phyloP scores from a whole-genome alignment of 2,888 invertebrate species.

The Cordilura impudica region DNA sequence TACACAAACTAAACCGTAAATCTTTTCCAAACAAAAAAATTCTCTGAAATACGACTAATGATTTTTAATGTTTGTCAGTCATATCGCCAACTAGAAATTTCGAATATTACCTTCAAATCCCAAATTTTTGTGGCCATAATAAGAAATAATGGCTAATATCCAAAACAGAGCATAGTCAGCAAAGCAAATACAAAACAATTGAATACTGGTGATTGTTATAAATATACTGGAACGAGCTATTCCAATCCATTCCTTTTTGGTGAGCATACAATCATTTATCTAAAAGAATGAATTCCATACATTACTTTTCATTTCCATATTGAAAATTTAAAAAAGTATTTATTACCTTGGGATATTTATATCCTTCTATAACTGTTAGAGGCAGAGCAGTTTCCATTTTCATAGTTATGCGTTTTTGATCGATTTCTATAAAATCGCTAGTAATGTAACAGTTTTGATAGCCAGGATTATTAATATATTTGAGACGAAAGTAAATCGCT shows the following conservation, averaged over 20 bases:
- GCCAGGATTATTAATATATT: slow-evolving; percentile 83
- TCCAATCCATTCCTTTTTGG: slow-evolving; percentile 68
- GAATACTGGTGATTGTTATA: slow-evolving; percentile 83
- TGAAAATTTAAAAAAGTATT: background rate
- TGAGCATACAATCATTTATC: slow-evolving; percentile 71
- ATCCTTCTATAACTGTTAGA: slow-evolving; percentile 82
- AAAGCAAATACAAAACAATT: slow-evolving; percentile 85
- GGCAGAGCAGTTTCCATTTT: slow-evolving; percentile 84
- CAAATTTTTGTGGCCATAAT: slow-evolving; percentile 78
- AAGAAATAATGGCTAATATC: slow-evolving; percentile 81
- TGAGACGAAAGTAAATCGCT: slow-evolving; percentile 84
- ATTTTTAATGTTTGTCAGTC: too few relatives aligned
- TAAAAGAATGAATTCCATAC: slow-evolving; percentile 56
- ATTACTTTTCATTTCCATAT: background rate
- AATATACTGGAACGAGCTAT: slow-evolving; percentile 78
- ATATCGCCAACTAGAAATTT: too few relatives aligned
- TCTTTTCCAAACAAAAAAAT: too few relatives aligned
- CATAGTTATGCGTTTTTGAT: slow-evolving; percentile 80
- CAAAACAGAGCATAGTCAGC: slow-evolving; percentile 89
- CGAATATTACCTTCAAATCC: slow-evolving; percentile 75
- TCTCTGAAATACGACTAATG: too few relatives aligned
- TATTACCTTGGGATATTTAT: slow-evolving; percentile 82
- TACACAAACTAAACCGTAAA: too few relatives aligned
- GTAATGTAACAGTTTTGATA: slow-evolving; percentile 87
- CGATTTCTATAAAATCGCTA: slow-evolving; percentile 82